Evolutionary conservation across 2,113 vertebrate species (phyloP), one percentile per base, ranked within the genome.

Genomic region (Centropus bengalensis): DNA sequence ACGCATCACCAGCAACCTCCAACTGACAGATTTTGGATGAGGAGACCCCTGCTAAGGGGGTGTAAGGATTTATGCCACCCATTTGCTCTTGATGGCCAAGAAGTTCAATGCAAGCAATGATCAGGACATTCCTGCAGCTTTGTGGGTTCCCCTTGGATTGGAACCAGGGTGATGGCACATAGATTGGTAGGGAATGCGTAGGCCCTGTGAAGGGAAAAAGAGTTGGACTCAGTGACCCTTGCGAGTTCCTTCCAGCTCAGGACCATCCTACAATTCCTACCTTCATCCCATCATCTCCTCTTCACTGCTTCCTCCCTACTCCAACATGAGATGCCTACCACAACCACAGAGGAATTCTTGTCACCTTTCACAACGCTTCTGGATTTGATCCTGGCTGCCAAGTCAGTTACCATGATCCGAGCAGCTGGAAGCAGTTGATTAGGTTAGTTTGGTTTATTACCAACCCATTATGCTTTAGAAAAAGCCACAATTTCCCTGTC

Each of bases 401-500:
- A 80, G 82, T 27, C 55, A 1, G 68, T 6, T 21, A 5, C 59
- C 0, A 3, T 0, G 1, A 71, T 62, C 3, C 0, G 4, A 89
- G 80, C 77, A 54, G 89, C 86, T 91, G 63, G 62, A 67, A 89
- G 64, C 2, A 5, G 52, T 45, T 40, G 2, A 58, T 81, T 49
- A 86, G 86, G 75, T 80, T 23, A 21, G 64, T 85, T 70, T 64
- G 76, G 51, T 81, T 96, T 93, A 86, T 86, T 73, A 90, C 63
- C 55, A 47, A 9, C 70, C 56, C 84, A 47, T 91, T 80, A 95
- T 1, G 47, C 87, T 80, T 83, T 56, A 60, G 79, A 96, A 95
- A 88, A 38, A 49, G 23, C 44, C 88, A 92, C 89, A 82, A 83
- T 74, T 82, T 91, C 77, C 78, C 94, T 30, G 45, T 49, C 74